Percentiles rank a stretch among this genome's conserved stretches.
Evolutionary conservation across 92 coral and sea anemone species (phyloP).

Genomic region (Pocillopora grandis): DNA sequence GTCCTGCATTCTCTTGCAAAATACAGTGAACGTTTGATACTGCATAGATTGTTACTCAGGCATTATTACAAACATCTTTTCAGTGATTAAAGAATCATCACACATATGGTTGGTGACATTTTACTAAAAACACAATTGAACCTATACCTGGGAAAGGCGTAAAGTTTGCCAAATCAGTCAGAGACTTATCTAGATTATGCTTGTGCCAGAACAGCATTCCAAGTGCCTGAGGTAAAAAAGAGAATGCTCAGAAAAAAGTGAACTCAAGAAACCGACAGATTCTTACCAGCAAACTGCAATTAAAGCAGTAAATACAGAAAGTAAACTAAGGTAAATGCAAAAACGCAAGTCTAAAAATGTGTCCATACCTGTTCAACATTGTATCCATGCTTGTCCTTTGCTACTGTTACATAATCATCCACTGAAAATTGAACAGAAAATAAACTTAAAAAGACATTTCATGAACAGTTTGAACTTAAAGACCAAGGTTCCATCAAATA

Average conservation of each 20-base stretch:
- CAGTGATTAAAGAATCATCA: no score
- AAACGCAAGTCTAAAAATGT: neutral
- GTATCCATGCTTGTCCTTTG: slow-evolving; percentile 98
- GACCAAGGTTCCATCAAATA: no score
- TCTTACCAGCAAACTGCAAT: neutral
- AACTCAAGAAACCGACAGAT: neutral
- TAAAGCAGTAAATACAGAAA: neutral
- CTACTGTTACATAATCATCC: slow-evolving; percentile 93
- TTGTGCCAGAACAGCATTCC: slow-evolving; percentile 99
- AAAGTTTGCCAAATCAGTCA: slow-evolving; percentile 89
- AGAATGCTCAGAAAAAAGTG: neutral
- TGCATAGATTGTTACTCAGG: no score
- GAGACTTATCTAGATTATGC: slow-evolving; percentile 90
- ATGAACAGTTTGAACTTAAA: no score
- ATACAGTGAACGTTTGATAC: no score
- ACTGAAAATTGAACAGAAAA: slow-evolving; percentile 44
- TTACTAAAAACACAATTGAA: neutral
- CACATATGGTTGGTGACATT: no score
- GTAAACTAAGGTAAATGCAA: no score
- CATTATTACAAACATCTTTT: no score
- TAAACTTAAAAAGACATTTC: neutral
- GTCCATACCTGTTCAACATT: slow-evolving; percentile 90
- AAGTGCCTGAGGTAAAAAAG: slow-evolving; percentile 65
- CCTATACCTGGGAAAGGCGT: slow-evolving; percentile 95
- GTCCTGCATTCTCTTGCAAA: no score